Conservation (phyloP, 2,888 invertebrate genomes). For the Ganaspis brasiliensis region DNA sequence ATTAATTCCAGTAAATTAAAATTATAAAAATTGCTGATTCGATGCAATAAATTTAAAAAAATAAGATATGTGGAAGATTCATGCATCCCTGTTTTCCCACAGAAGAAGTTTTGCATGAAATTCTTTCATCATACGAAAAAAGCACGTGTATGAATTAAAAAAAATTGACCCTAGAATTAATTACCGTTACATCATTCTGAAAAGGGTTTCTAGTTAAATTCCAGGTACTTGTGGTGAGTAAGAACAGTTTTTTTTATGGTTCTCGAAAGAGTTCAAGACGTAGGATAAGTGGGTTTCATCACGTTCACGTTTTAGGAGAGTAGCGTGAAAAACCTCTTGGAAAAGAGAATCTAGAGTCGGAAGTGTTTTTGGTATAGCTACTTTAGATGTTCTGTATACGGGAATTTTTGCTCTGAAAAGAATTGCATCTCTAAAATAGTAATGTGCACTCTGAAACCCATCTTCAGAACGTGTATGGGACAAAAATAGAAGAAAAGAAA, state of each 20-base stretch:
- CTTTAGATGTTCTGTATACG: constrained; percentile 36
- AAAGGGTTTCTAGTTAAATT: background rate
- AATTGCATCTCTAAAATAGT: constrained; percentile 43
- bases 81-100: too few relatives aligned
- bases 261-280: constrained; percentile 19
- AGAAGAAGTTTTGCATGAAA: too few relatives aligned
- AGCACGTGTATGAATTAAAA: too few relatives aligned
- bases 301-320: constrained; percentile 41
- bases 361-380: constrained; percentile 36
- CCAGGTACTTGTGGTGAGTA: background rate
- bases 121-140: too few relatives aligned
- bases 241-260: constrained; percentile 2
- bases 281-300: constrained; percentile 38
- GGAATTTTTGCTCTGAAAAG: constrained; percentile 38
- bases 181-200: background rate
- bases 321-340: constrained; percentile 39
- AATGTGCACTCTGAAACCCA: constrained; percentile 41
- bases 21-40: too few relatives aligned
- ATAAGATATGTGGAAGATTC: too few relatives aligned
- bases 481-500: constrained; percentile 17
- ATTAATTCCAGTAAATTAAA: too few relatives aligned
- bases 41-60: too few relatives aligned
- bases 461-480: constrained; percentile 30
- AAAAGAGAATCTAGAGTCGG: constrained; percentile 25
- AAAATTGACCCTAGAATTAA: background rate